These are phyloP conservation scores for Lordiphosa stackelbergi DNA, from an alignment of 1,140 invertebrate species.

Conservation along the genomic window DNA sequence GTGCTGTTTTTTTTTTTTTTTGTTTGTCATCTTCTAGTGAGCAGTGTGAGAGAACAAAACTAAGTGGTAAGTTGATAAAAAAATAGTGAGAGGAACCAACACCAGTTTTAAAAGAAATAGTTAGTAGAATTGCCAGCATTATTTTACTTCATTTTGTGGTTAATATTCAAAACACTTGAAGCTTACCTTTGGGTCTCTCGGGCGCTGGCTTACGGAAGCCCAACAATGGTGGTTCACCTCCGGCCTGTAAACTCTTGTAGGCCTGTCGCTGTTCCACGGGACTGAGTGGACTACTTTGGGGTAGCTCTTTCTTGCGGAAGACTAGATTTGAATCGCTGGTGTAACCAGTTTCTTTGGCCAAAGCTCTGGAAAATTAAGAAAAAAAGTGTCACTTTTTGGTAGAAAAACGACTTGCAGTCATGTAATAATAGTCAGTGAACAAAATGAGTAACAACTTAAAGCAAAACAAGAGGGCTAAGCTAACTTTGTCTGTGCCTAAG, in stretches of 20 bases:
- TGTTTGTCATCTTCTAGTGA: too few relatives aligned
- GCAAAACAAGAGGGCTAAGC: too few relatives aligned
- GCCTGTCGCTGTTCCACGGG: slow-evolving; percentile 88
- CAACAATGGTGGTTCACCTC: slow-evolving; percentile 93
- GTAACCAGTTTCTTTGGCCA: slow-evolving; percentile 91
- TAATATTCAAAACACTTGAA: background rate
- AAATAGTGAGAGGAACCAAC: slow-evolving; percentile 45
- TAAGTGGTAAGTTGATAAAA: slow-evolving; percentile 20
- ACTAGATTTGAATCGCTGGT: slow-evolving; percentile 93
- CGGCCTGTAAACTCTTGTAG: slow-evolving; percentile 91
- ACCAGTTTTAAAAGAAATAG: slow-evolving; percentile 39
- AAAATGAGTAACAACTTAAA: too few relatives aligned
- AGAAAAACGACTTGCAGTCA: too few relatives aligned
- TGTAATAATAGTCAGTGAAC: too few relatives aligned
- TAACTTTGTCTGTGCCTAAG: too few relatives aligned
- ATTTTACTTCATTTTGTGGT: slow-evolving; percentile 4
- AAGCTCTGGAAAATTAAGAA: slow-evolving; percentile 39
- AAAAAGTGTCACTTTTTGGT: too few relatives aligned
- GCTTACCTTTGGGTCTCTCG: slow-evolving; percentile 88
- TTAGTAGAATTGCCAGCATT: slow-evolving; percentile 34
- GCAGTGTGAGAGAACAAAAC: slow-evolving; percentile 12
- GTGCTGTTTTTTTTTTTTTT: slow-evolving; percentile 18
- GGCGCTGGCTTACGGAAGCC: slow-evolving; percentile 92
- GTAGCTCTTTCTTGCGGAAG: slow-evolving; percentile 85
- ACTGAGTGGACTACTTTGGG: slow-evolving; percentile 83